Base-by-base conservation (phyloP, 2,888 invertebrate species). In the Mythimna loreyi region DNA sequence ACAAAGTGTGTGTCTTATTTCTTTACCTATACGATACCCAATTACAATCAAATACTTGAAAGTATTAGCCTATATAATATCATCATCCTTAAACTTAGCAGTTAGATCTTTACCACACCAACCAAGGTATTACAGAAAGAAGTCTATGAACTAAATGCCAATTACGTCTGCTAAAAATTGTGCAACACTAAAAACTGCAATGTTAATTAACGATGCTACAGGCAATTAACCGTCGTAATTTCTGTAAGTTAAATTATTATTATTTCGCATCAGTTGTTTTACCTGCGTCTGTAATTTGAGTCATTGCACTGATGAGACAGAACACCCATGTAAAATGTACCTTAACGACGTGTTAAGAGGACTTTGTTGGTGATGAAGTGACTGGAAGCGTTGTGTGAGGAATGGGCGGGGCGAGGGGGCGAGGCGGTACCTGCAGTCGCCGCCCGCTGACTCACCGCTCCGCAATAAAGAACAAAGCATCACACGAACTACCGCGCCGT, bases 401-500 rank as follows among this genome's bases (percentile, higher is more conserved):
- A 56, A 61, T 72, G 84, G 86, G 85, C 79, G 88, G 84, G 66
- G 72, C 72, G 75, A 79, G 81, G 81, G 83, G 67, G 75, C 71
- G 75, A 80, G 83, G 81, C 80, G 75, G 67, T 58, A 68, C 82
- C 75, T 67, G 60, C 36, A 57, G 66, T 45, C 73, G 68, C 83
- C 85, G 77, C 80, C 69, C 72, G 82, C 75, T 85, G 86, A 87
- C 80, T 86, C 88, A 87, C 78, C 52, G 62, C 59, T 16, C 73
- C 77, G 84, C 75, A 75, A 71, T 76, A 70, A 82, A 83, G 76
- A 78, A 86, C 77, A 87, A 88, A 87, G 86, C 88, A 83, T 72
- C 84, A 80, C 72, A 75, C 78, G 78, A 81, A 81, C 80, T 82
- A 81, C 68, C 70, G 82, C 80, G 73, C 85, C 86, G 80, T 85